Evolutionary conservation across 2,888 invertebrate genomes (phyloP).

Genomic region (Chorisops tibialis): DNA sequence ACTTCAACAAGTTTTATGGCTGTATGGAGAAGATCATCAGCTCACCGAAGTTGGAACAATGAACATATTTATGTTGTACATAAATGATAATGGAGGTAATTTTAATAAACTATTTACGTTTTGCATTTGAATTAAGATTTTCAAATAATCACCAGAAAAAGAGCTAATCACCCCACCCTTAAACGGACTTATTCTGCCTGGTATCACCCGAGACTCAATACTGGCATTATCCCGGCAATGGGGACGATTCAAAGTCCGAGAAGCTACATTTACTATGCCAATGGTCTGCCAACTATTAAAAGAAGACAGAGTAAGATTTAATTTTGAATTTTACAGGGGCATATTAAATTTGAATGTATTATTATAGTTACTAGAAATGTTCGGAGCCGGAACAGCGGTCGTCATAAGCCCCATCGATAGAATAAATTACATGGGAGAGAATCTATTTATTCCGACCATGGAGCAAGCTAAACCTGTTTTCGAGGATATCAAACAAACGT

Average conservation of each 20-base stretch:
- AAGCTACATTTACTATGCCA: constrained; percentile 80
- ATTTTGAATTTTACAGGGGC: constrained; percentile 5
- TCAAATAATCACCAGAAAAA: constrained; percentile 61
- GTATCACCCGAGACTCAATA: constrained; percentile 87
- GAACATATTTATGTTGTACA: constrained; percentile 90
- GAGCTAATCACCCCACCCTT: constrained; percentile 91
- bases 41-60: constrained; percentile 98
- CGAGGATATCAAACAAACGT: constrained; percentile 67
- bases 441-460: constrained; percentile 70
- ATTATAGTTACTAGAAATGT: constrained; percentile 86
- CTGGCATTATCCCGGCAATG: constrained; percentile 76
- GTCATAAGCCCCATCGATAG: constrained; percentile 87
- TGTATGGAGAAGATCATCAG: constrained; percentile 89
- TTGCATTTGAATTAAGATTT: constrained; percentile 2
- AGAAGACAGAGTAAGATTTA: constrained; percentile 75
- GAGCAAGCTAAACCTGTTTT: constrained; percentile 71
- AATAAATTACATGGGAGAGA: constrained; percentile 72
- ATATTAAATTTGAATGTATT: background rate
- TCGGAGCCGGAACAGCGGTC: constrained; percentile 97
- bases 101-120: background rate
- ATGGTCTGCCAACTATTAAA: constrained; percentile 69
- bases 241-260: constrained; percentile 81
- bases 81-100: constrained; percentile 86
- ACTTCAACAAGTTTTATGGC: constrained; percentile 93
- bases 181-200: constrained; percentile 91